Percentiles rank a stretch among this genome's conserved stretches.
Evolutionary conservation across 2,113 vertebrate species (phyloP).

Genomic region (Hydrochoerus hydrochaeris): DNA sequence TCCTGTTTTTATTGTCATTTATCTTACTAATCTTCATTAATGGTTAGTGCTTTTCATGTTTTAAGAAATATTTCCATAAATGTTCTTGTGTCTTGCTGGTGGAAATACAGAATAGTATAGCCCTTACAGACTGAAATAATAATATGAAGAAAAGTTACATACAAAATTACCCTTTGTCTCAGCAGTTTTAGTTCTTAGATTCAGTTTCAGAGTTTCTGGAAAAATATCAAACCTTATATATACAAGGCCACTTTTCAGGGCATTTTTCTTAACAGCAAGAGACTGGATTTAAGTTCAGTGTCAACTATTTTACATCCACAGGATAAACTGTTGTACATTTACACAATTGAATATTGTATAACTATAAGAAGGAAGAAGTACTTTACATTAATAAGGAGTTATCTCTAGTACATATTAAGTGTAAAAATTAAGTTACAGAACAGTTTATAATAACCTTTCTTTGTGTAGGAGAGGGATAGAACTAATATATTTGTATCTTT

Average conservation of each 20-base stretch:
- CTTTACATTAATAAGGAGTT: constrained; percentile 41
- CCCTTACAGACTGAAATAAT: constrained; percentile 47
- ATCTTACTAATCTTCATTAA: constrained; percentile 39
- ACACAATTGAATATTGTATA: not conserved
- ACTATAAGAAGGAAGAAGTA: constrained; percentile 51
- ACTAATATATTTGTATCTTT: constrained; percentile 13
- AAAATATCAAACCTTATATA: constrained; percentile 54
- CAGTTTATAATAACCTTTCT: constrained; percentile 29
- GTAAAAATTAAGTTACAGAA: constrained; percentile 54
- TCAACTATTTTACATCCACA: not conserved
- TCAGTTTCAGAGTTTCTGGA: constrained; percentile 44
- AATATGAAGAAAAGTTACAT: constrained; percentile 25
- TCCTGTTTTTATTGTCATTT: constrained; percentile 50
- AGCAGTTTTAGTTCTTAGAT: constrained; percentile 43
- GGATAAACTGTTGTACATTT: constrained; percentile 32
- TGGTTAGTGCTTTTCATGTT: constrained; percentile 9
- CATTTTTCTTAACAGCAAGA: constrained; percentile 57
- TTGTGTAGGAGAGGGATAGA: constrained; percentile 30
- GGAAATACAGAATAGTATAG: constrained; percentile 61
- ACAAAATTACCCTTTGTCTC: constrained; percentile 36
- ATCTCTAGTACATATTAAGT: constrained; percentile 42
- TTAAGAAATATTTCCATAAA: constrained; percentile 58
- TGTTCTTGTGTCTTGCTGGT: constrained; percentile 65
- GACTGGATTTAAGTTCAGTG: constrained; percentile 10
- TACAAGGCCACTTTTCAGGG: constrained; percentile 30